Evolutionary conservation across 2,888 invertebrate species (phyloP), one percentile per base, ranked within the genome.

Genomic region (Sthenelais limicola): DNA sequence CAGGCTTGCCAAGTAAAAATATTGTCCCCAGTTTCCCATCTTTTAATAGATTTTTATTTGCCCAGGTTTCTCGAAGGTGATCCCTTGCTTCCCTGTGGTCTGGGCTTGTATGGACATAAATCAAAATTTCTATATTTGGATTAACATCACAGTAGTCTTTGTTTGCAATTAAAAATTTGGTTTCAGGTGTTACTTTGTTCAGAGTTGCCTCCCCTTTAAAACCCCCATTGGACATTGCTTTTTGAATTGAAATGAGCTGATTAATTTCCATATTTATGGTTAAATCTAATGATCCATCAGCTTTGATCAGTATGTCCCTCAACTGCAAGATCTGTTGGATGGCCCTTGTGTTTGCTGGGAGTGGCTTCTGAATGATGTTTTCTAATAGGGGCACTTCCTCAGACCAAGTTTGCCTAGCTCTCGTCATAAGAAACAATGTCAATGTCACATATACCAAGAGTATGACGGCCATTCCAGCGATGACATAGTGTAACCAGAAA

Each of bases 11-110:
- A 24, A 81, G 69, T 2, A 82, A 52, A 52, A 82, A 82, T 9
- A 82, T 72, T 9, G 79, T 70, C 26, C 74, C 38, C 2, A 54
- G 72, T 12, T n/a, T 48, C 0, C 72, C 33, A 1, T 72, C 52
- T 28, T 54, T 54, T 51, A 80, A 79, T 26, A 77, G 74, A 1
- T 75, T 48, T 0, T 71, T 43, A 62, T 78, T 77, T 21, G 77
- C 79, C 80, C 81, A 82, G 5, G 81, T 80, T 15, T 47, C 32
- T 9, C 82, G 56, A n/a, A 82, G 73, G 9, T 73, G 38, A 1
- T 71, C 33, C n/a, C 82, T 58, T 35, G 73, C 58, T 1, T 72
- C 73, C 24, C 72, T 70, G 58, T 81, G 77, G 9, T 9, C 43
- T 5, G 81, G 79, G 9, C 79, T 75, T 3, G 78, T 72, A 73